phyloP scores from a whole-genome alignment of 2,888 invertebrate species.

The Morpho achilles region DNA sequence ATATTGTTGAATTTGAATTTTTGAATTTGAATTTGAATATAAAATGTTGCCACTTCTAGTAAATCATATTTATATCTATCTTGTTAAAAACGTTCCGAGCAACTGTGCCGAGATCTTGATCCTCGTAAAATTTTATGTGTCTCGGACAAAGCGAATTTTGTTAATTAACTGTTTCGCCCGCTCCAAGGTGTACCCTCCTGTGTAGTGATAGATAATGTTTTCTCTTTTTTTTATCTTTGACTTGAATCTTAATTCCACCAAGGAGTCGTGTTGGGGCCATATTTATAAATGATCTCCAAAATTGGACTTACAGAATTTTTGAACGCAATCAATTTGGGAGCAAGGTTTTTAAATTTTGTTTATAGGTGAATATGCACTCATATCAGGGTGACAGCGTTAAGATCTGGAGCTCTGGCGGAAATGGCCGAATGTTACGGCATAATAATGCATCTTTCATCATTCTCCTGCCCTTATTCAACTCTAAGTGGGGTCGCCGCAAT shows the following conservation, averaged over 20 bases:
- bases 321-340: slow-evolving; percentile 8
- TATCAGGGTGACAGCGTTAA: too few relatives aligned
- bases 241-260: slow-evolving; percentile 52
- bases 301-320: slow-evolving; percentile 5
- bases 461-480: too few relatives aligned
- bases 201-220: slow-evolving; percentile 65
- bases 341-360: slow-evolving; percentile 7
- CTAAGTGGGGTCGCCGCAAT: too few relatives aligned
- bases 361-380: background rate
- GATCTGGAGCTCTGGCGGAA: too few relatives aligned
- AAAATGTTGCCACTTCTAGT: slow-evolving; percentile 22
- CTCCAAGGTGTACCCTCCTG: slow-evolving; percentile 47
- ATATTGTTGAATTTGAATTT: too few relatives aligned
- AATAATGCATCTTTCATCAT: too few relatives aligned
- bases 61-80: slow-evolving; percentile 31
- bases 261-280: slow-evolving; percentile 29
- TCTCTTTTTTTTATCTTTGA: slow-evolving; percentile 49
- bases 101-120: slow-evolving; percentile 65
- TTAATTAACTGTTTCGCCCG: slow-evolving; percentile 69
- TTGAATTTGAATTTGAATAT: too few relatives aligned
- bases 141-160: slow-evolving; percentile 76
- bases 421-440: too few relatives aligned
- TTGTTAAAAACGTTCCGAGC: slow-evolving; percentile 41
- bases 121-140: slow-evolving; percentile 77
- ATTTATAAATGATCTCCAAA: slow-evolving; percentile 31